Base-by-base conservation (phyloP, 2,797 vertebrate genomes). In the Orientallactaga sibirica region DNA sequence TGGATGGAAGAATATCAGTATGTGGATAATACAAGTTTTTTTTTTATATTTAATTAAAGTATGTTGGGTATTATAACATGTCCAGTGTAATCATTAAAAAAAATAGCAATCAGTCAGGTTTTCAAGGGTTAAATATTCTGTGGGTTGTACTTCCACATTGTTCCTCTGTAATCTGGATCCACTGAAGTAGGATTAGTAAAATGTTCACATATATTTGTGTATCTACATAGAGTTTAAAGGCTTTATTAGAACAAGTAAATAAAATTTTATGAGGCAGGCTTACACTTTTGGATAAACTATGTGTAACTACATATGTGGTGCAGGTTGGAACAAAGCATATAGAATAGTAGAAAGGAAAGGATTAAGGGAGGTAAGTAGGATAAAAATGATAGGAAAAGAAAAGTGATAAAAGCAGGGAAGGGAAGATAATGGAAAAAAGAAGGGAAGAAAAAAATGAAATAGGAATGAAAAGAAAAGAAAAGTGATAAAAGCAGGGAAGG, bases 81-180 rank as follows among this genome's bases (percentile, higher is more conserved):
- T 85, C 33, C 37, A 90, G 58, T 81, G 58, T 27, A 85, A 55
- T 29, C 19, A 86, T 82, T 73, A 76, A 91, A n/a, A 91, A 89
- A 84, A 11, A 9, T 80, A 41, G 43, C 71, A 58, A 77, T 74
- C 33, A 25, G 37, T 83, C 79, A 76, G 24, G 4, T 2, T 95
- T 24, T 62, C 25, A 52, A n/a, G 27, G 55, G 81, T 62, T 55
- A 74, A 91, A 88, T 16, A 12, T 41, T 71, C 77, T 81, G 9
- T 12, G 58, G 8, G 19, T 8, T 48, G 24, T 16, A 73, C 61
- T 94, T 29, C 20, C 43, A 91, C 58, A 58, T 78, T 10, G 33
- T 52, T 77, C 75, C 27, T 86, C 0, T 86, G 6, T 22, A 76
- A n/a, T 79, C 20, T 67, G 33, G 27, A 64, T 77, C 1, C 41